Conservation (phyloP, 2,113 vertebrate species). For the Arizona elegans region DNA sequence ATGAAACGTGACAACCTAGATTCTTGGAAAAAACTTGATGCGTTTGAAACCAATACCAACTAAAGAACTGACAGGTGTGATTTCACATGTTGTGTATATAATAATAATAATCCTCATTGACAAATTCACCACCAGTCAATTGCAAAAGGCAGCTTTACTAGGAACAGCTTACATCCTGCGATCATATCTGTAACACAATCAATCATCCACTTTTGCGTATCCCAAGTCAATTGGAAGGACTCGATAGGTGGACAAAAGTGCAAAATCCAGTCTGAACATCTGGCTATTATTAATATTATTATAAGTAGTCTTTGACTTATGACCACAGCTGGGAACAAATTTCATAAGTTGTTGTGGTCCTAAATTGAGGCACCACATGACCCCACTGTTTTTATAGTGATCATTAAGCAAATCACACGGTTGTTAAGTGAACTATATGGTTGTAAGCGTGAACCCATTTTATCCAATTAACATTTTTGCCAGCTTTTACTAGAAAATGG, state of each 20-base stretch:
- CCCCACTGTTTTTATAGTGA: neutral
- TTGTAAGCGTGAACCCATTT: neutral
- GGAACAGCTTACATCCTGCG: no score
- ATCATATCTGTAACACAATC: neutral
- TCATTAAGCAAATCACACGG: neutral
- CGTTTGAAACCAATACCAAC: neutral
- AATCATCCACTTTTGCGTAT: neutral
- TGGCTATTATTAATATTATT: neutral
- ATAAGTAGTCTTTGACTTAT: neutral
- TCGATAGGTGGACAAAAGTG: neutral
- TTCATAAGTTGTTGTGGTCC: neutral
- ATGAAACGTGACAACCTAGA: neutral
- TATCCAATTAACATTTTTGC: neutral
- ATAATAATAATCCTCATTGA: neutral
- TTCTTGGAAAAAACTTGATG: neutral
- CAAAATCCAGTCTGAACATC: neutral
- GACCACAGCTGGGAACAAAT: neutral
- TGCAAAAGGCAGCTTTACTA: neutral
- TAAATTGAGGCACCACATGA: neutral
- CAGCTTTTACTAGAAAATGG: neutral
- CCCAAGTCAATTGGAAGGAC: neutral
- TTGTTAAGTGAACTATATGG: neutral
- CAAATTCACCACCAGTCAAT: neutral
- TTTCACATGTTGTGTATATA: neutral
- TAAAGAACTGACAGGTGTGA: neutral